phyloP scores from a whole-genome alignment of 1,140 invertebrate species.

The Berghia stephanieae region DNA sequence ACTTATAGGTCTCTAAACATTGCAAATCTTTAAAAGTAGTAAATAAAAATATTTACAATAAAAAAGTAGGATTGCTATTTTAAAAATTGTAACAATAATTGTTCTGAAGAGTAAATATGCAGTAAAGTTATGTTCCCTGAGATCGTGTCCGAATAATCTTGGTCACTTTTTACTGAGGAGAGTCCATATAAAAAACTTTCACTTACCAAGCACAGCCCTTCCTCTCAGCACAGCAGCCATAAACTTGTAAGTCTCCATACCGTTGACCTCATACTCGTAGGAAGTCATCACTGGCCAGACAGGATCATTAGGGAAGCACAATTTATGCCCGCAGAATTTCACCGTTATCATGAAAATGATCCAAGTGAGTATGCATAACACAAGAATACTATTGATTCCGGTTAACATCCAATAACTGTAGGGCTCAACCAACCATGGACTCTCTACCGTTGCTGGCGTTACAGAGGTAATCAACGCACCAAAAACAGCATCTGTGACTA shows the following conservation, averaged over 20 bases:
- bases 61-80: too few relatives aligned
- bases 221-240: conserved; percentile 55
- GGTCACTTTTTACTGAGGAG: too few relatives aligned
- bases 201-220: conserved; percentile 54
- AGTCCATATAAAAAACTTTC: too few relatives aligned
- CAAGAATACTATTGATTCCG: conserved; percentile 43
- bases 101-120: too few relatives aligned
- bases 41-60: too few relatives aligned
- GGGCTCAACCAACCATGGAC: conserved; percentile 57
- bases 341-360: conserved; percentile 44
- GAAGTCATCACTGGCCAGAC: conserved; percentile 58
- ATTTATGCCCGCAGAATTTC: conserved; percentile 40
- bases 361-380: conserved; percentile 40
- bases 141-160: too few relatives aligned
- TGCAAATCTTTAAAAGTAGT: too few relatives aligned
- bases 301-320: conserved; percentile 40
- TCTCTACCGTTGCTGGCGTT: conserved; percentile 36
- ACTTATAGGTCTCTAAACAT: too few relatives aligned
- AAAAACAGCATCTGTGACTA: conserved; percentile 45
- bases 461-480: conserved; percentile 47
- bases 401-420: conserved; percentile 54
- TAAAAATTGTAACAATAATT: too few relatives aligned
- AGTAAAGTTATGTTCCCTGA: too few relatives aligned
- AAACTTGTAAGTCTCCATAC: conserved; percentile 56
- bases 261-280: conserved; percentile 46